Base-by-base conservation (phyloP, 2,113 vertebrate species). In the Anguilla japonica region DNA sequence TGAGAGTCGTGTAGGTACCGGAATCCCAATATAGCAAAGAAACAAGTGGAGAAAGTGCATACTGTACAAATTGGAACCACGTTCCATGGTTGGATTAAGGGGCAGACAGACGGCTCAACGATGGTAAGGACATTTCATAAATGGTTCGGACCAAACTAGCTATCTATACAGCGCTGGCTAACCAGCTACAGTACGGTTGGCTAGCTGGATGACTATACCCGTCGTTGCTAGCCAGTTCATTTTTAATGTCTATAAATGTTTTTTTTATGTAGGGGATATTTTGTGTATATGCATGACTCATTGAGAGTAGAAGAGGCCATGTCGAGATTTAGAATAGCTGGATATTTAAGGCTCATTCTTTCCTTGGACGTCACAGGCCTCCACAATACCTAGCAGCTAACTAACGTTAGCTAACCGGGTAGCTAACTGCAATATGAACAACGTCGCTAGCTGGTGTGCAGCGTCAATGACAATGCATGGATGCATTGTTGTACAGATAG, bases 301-400 rank as follows among this genome's bases (percentile, higher is more conserved):
- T 79, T 86, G 63, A 87, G 83, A 87, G 83, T 71, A 85, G 57
- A 89, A 79, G 87, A 84, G 82, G 87, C 87, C 91, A 86, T 89
- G 89, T 89, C 83, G 57, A 14, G 57, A 84, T 71, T 56, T 75
- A 84, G 22, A 84, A 20, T 67, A 71, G 40, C 50, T 3, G 3
- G 41, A 84, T 41, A 75, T 75, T 84, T 63, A 56, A 84, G 63
- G 60, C 83, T 75, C 60, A 34, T 71, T 84, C 83, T 40, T 14
- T 22, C 26, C 22, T 34, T 34, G 82, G 53, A 83, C 82, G 50
- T 84, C 57, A 41, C 60, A 84, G 83, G 83, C 83, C 83, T 67
- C 63, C 79, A 29, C 41, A 41, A 20, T 41, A 41, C 79, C 79
- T 80, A 18, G 85, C 71, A 82, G 41, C 57, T 84, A 86, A 79